Conservation (phyloP, 92 coral and sea anemone genomes). For the Muricea muricata region DNA sequence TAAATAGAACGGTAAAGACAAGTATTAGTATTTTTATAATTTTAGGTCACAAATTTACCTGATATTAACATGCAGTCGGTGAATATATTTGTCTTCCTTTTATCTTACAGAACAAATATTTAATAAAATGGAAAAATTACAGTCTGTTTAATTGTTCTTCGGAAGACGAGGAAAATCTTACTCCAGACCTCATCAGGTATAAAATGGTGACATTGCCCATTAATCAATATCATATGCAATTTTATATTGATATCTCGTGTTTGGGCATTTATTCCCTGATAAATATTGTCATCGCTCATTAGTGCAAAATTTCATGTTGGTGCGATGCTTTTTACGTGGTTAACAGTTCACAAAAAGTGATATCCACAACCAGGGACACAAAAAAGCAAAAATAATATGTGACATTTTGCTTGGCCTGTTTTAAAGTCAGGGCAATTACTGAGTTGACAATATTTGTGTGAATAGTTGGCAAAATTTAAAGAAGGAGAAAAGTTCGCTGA, state of each 20-base stretch:
- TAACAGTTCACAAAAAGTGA: too few relatives aligned
- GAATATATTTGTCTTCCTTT: not conserved
- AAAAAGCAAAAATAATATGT: not conserved
- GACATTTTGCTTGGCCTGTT: not conserved
- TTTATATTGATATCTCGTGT: not conserved
- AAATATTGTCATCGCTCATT: not conserved
- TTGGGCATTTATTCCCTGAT: not conserved
- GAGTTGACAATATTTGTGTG: not conserved
- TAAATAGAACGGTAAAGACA: not conserved
- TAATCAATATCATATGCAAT: not conserved
- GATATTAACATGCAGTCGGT: not conserved
- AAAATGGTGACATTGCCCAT: not conserved
- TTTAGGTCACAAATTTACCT: not conserved
- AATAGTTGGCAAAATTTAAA: not conserved
- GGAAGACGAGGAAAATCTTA: conserved; percentile 20
- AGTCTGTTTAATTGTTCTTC: not conserved
- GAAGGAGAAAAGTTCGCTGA: not conserved
- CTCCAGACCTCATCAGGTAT: conserved; percentile 2
- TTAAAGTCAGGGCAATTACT: not conserved
- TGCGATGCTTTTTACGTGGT: not conserved
- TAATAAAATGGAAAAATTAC: conserved; percentile 1
- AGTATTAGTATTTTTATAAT: not conserved
- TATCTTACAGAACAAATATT: not conserved
- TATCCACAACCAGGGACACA: not conserved
- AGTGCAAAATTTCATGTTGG: not conserved